phyloP scores from a whole-genome alignment of 2,113 vertebrate species.

The Mungos mungo region DNA sequence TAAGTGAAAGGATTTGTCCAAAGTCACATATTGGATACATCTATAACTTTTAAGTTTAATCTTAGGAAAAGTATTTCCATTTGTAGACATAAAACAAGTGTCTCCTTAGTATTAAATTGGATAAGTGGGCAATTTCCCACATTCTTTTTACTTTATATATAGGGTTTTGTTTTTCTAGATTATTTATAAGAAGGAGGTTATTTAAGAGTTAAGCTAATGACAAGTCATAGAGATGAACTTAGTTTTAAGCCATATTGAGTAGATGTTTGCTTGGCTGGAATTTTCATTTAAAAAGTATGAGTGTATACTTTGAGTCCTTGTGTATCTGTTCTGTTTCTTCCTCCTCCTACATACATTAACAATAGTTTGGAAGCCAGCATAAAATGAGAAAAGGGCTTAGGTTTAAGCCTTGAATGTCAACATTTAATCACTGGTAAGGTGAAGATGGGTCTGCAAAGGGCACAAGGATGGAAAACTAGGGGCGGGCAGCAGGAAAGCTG shows the following conservation, averaged over 20 bases:
- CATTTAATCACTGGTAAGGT: background rate
- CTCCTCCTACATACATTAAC: background rate
- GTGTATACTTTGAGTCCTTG: background rate
- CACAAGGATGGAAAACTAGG: background rate
- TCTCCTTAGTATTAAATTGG: background rate
- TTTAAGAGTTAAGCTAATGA: background rate
- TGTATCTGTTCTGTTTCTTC: background rate
- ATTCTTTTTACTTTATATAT: background rate
- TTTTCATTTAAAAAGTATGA: background rate
- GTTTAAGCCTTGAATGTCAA: background rate
- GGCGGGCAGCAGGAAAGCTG: background rate
- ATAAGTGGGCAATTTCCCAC: background rate
- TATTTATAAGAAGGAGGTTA: conserved; percentile 12
- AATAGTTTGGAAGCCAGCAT: background rate
- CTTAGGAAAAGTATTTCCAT: background rate
- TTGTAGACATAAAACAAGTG: background rate
- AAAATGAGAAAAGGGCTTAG: background rate
- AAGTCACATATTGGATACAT: background rate
- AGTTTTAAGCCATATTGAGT: background rate
- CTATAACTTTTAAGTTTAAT: background rate
- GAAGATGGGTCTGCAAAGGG: background rate
- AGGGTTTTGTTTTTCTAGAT: conserved; percentile 17
- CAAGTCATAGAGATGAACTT: background rate
- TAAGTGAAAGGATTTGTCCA: background rate
- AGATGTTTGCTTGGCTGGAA: background rate